A percentile compares a stretch with the other conserved stretches of the same genome.
phyloP scores from a whole-genome alignment of 2,113 vertebrate genomes.

The Merops nubicus region DNA sequence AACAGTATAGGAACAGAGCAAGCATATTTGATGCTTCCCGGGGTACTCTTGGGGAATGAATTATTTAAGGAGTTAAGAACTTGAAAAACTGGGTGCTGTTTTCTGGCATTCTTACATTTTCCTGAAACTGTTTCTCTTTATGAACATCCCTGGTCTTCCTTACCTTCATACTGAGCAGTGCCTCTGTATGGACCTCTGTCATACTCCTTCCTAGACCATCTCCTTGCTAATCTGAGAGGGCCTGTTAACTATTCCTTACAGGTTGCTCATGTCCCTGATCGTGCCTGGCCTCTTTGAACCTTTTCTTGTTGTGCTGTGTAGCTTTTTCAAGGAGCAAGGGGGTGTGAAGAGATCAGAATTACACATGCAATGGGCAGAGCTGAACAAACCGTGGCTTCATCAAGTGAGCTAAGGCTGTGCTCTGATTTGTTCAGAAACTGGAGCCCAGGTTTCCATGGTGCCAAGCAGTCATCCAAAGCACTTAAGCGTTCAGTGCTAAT shows the following conservation, averaged over 20 bases:
- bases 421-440: neutral
- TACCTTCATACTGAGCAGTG: neutral
- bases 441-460: neutral
- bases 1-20: neutral
- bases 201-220: neutral
- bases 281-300: neutral
- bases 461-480: neutral
- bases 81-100: neutral
- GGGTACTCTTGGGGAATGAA: neutral
- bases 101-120: neutral
- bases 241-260: neutral
- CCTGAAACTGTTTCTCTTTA: neutral
- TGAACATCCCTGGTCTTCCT: neutral
- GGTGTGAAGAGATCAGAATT: neutral
- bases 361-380: accelerated
- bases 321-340: neutral
- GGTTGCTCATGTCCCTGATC: neutral
- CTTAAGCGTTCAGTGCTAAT: neutral
- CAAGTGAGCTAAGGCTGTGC: neutral
- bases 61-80: neutral
- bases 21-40: neutral
- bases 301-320: neutral
- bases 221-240: neutral
- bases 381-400: neutral
- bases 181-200: neutral